phyloP scores from a whole-genome alignment of 2,888 invertebrate species.

The Noctua comes region DNA sequence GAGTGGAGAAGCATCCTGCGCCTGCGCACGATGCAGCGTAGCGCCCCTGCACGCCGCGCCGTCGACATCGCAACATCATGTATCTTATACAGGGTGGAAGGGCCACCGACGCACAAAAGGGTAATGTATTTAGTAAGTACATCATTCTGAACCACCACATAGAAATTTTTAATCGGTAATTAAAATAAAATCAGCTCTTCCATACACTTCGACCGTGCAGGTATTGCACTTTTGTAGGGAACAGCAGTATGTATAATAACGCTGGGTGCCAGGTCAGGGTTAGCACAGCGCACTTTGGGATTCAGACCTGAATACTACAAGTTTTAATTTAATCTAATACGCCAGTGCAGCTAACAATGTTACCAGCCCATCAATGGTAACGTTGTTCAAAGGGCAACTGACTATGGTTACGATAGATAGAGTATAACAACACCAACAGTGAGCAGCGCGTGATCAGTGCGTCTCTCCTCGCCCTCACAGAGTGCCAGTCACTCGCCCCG shows the following conservation, averaged over 20 bases:
- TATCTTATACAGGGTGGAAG: not conserved
- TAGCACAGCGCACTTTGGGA: not conserved
- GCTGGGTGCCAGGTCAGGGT: not conserved
- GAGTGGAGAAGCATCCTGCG: slow-evolving; percentile 35
- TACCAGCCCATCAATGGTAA: too few species aligned
- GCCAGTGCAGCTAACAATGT: not conserved
- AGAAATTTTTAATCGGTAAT: too few species aligned
- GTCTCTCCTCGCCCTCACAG: not conserved
- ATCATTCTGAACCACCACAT: too few species aligned
- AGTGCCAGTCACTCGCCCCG: slow-evolving; percentile 17
- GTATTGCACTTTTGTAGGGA: not conserved
- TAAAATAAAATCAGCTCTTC: too few species aligned
- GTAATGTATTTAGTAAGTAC: too few species aligned
- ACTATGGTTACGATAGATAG: not conserved
- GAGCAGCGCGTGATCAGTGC: not conserved
- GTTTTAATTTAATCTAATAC: not conserved
- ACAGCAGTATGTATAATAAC: not conserved
- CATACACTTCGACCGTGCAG: not conserved
- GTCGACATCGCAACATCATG: not conserved
- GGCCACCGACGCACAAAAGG: too few species aligned
- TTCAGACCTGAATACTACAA: not conserved
- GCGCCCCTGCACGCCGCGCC: slow-evolving; percentile 1
- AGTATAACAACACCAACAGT: not conserved
- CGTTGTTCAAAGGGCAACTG: not conserved
- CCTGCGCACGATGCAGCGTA: slow-evolving; percentile 5